phyloP scores from a whole-genome alignment of 2,888 invertebrate genomes.

The Drosophila acutilabella region DNA sequence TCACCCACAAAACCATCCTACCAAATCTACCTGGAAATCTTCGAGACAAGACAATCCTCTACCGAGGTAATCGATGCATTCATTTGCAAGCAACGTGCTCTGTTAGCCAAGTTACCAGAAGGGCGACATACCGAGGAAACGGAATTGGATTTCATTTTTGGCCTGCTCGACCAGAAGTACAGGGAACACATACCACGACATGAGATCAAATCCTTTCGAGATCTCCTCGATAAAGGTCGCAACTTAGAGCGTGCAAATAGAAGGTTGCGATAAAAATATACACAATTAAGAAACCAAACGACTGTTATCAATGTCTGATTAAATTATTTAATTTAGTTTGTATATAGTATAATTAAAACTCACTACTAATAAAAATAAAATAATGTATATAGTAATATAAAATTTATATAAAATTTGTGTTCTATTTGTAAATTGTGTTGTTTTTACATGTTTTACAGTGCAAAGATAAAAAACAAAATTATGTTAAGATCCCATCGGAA shows the following conservation, averaged over 20 bases:
- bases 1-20: constrained; percentile 83
- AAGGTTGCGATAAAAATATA: neutral
- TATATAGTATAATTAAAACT: no score
- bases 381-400: no score
- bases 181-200: constrained; percentile 77
- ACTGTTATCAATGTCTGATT: no score
- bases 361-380: no score
- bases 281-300: no score
- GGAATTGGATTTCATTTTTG: constrained; percentile 81
- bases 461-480: no score
- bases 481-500: no score
- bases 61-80: constrained; percentile 75
- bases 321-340: no score
- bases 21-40: constrained; percentile 82
- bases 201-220: constrained; percentile 76
- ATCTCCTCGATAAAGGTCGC: constrained; percentile 79
- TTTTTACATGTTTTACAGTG: no score
- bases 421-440: no score
- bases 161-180: constrained; percentile 77
- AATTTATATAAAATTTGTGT: no score
- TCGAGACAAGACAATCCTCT: constrained; percentile 67
- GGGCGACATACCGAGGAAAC: constrained; percentile 82
- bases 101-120: constrained; percentile 81
- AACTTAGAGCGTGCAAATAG: constrained; percentile 68
- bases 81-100: constrained; percentile 80